Percentiles rank a stretch among this genome's conserved stretches.
These are phyloP conservation scores for Anguilla anguilla DNA, from an alignment of 2,797 vertebrate species.

Conservation along the genomic window DNA sequence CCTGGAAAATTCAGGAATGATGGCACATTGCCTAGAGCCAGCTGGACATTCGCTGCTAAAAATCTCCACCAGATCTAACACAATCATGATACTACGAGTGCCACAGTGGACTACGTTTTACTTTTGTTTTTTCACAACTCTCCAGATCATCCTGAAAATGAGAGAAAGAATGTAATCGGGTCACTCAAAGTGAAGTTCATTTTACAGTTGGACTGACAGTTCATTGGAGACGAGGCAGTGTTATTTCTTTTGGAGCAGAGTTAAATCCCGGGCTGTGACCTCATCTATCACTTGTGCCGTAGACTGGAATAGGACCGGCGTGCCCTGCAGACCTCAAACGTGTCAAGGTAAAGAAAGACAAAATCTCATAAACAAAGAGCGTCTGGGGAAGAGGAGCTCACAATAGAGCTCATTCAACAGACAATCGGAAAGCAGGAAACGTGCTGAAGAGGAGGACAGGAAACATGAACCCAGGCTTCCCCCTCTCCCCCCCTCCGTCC, in stretches of 20 bases:
- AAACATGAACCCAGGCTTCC: slow-evolving; percentile 3
- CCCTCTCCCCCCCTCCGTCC: neutral
- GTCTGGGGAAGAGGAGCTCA: slow-evolving; percentile 1
- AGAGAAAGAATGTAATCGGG: neutral
- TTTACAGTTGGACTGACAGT: neutral
- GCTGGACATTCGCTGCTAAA: neutral
- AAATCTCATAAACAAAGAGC: neutral
- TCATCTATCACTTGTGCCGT: neutral
- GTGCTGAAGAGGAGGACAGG: slow-evolving; percentile 23
- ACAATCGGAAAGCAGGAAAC: slow-evolving; percentile 22
- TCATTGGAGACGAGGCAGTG: neutral
- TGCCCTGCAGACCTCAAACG: neutral
- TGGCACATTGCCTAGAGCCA: neutral
- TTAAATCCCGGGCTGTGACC: neutral
- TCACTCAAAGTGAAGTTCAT: neutral
- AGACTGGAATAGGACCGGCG: neutral
- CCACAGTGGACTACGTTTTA: neutral
- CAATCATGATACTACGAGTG: neutral
- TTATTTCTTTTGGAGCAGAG: neutral
- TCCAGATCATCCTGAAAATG: too few relatives aligned
- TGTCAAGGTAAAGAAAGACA: neutral
- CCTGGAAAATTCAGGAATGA: neutral
- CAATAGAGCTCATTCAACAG: slow-evolving; percentile 20
- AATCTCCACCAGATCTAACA: neutral
- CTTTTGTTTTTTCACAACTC: neutral